phyloP scores from a whole-genome alignment of 2,888 invertebrate species.

The Ochropleura leucogaster region DNA sequence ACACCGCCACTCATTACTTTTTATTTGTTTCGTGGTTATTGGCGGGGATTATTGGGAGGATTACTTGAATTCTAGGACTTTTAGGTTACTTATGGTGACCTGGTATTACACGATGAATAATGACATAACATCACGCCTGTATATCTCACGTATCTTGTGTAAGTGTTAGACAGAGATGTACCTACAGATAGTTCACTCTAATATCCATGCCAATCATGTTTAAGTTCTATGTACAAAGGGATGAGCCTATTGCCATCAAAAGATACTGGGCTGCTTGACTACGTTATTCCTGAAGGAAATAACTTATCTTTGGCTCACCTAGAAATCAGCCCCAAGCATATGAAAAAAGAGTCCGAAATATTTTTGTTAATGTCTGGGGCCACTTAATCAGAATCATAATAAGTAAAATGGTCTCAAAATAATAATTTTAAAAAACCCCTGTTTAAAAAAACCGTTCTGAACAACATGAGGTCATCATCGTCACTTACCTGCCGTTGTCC shows the following conservation, averaged over 20 bases:
- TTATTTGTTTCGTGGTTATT: constrained; percentile 26
- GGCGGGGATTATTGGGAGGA: constrained; percentile 15
- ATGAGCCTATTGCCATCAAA: neutral
- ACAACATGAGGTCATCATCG: too few species aligned
- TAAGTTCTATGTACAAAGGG: neutral
- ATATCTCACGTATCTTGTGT: too few species aligned
- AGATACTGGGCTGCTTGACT: neutral
- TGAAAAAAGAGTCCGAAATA: too few species aligned
- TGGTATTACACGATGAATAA: neutral
- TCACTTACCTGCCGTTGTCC: too few species aligned
- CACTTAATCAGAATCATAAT: too few species aligned
- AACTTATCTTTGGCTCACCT: neutral
- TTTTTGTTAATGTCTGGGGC: too few species aligned
- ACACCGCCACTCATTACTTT: constrained; percentile 45
- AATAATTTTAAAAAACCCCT: too few species aligned
- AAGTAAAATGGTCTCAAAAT: too few species aligned
- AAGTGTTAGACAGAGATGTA: neutral
- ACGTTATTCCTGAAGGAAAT: neutral
- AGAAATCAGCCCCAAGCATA: neutral
- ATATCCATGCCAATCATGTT: neutral
- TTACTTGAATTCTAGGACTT: constrained; percentile 13
- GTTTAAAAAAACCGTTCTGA: too few species aligned
- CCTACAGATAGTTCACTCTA: neutral
- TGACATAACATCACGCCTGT: neutral
- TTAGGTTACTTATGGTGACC: neutral